These are phyloP conservation scores for Pungitius pungitius DNA, from an alignment of 2,113 vertebrate species.

Conservation along the genomic window DNA sequence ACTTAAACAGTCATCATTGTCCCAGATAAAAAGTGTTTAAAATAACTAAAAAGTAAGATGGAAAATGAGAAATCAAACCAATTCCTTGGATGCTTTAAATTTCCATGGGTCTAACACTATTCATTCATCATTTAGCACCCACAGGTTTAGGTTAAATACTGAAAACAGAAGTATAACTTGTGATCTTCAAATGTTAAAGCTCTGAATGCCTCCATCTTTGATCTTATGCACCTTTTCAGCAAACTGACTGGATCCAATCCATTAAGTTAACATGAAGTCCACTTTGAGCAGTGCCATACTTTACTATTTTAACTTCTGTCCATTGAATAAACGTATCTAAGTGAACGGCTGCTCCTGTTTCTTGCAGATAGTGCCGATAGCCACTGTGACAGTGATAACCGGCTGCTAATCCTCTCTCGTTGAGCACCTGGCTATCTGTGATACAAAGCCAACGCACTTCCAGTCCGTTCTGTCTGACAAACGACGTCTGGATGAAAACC, in stretches of 20 bases:
- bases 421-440: constrained; percentile 45
- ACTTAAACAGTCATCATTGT: too few species aligned
- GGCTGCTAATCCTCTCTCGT: constrained; percentile 48
- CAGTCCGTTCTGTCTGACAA: constrained; percentile 48
- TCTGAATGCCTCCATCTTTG: not conserved
- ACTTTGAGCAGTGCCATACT: not conserved
- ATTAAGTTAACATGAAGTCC: not conserved
- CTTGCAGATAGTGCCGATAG: constrained; percentile 33
- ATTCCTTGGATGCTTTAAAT: too few species aligned
- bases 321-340: not conserved
- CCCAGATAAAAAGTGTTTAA: too few species aligned
- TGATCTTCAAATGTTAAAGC: not conserved
- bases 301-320: not conserved
- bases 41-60: too few species aligned
- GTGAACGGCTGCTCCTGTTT: constrained; percentile 10
- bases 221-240: not conserved
- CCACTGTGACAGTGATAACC: constrained; percentile 38
- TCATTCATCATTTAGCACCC: too few species aligned
- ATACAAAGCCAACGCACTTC: constrained; percentile 57
- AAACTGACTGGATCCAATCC: not conserved
- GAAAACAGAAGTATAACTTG: not conserved
- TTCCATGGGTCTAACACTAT: too few species aligned
- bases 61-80: too few species aligned
- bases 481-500: constrained; percentile 32
- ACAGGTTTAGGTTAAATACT: not conserved